These are phyloP conservation scores for Eubucco bourcierii DNA, from an alignment of 2,113 vertebrate genomes.

Conservation along the genomic window DNA sequence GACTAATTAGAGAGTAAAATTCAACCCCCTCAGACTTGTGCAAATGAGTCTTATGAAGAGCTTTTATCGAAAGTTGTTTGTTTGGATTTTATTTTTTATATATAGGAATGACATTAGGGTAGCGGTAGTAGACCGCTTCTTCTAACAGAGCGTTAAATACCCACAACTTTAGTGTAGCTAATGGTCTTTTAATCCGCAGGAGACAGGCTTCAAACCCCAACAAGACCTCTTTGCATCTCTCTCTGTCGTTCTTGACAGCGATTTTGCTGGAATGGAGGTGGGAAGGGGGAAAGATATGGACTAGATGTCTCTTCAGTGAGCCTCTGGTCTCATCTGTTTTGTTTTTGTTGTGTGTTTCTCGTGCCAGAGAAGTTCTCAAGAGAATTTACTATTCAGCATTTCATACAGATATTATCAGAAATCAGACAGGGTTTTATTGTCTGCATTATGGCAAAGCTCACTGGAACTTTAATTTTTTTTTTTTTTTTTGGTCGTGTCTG, in stretches of 20 bases:
- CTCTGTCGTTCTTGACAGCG: neutral
- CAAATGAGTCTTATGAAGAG: neutral
- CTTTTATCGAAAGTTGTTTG: neutral
- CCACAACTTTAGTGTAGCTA: neutral
- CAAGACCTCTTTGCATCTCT: neutral
- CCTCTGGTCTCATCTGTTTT: neutral
- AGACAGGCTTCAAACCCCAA: neutral
- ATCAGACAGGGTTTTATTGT: neutral
- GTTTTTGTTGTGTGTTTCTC: constrained; percentile 54
- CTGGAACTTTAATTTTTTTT: constrained; percentile 16
- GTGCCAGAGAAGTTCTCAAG: constrained; percentile 39
- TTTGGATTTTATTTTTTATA: neutral
- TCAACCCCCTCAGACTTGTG: neutral
- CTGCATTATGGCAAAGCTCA: constrained; percentile 37
- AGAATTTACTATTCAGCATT: constrained; percentile 54
- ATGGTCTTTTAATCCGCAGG: neutral
- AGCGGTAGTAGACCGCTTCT: neutral
- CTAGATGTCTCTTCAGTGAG: neutral
- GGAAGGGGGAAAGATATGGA: neutral
- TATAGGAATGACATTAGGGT: neutral
- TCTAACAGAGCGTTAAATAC: neutral
- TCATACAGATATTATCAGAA: constrained; percentile 36
- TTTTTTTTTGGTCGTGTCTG: neutral
- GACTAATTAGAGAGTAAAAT: neutral
- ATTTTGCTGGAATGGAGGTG: neutral